Evolutionary conservation across 2,797 vertebrate species (phyloP).

Genomic region (Scolopax bukidnonensis): DNA sequence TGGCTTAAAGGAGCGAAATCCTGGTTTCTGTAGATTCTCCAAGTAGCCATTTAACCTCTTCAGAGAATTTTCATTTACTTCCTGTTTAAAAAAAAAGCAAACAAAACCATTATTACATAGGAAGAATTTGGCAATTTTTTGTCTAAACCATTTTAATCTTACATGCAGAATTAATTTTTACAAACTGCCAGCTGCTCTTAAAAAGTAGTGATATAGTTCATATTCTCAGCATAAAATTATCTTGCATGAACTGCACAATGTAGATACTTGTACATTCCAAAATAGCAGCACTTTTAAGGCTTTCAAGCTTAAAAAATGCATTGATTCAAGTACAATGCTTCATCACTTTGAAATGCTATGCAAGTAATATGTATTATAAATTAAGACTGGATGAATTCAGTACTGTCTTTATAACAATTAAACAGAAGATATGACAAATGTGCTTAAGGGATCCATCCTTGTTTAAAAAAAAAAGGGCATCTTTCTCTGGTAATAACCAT

Average conservation of each 20-base stretch:
- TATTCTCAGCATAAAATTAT: not conserved
- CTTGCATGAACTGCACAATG: not conserved
- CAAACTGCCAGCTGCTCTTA: not conserved
- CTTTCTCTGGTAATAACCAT: not conserved
- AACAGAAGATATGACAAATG: not conserved
- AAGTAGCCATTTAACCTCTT: constrained; percentile 94
- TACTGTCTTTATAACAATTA: not conserved
- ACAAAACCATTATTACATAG: not conserved
- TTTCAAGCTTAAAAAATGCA: not conserved
- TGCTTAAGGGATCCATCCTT: not conserved
- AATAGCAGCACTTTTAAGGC: not conserved
- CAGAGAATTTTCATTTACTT: constrained; percentile 96
- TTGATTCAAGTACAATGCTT: not conserved
- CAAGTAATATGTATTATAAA: not conserved
- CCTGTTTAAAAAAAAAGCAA: constrained; percentile 76
- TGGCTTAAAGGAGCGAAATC: constrained; percentile 83
- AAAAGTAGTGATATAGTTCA: not conserved
- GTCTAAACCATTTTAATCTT: not conserved
- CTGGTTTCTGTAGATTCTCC: constrained; percentile 91
- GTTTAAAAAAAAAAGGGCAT: not conserved
- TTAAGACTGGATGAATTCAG: not conserved
- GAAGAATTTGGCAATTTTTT: not conserved
- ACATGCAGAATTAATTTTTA: not conserved
- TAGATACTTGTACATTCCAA: not conserved
- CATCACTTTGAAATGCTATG: not conserved